Percentiles rank a stretch among this genome's conserved stretches.
Evolutionary conservation across 2,113 vertebrate genomes (phyloP).

Genomic region (Panurus biarmicus): DNA sequence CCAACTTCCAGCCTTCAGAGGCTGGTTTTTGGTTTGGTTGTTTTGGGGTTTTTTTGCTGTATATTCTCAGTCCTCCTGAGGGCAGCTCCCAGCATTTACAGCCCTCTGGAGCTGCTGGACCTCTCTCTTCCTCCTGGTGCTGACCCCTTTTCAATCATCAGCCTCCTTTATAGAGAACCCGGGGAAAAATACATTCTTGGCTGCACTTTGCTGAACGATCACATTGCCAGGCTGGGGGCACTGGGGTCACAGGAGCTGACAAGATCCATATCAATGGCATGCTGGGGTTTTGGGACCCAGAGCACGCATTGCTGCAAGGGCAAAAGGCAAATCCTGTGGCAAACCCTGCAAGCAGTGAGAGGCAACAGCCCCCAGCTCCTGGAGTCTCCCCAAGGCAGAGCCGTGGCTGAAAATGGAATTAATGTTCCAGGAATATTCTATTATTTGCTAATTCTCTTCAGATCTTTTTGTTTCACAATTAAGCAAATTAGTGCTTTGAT

Average conservation of each 20-base stretch:
- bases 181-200: not conserved
- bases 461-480: conserved; percentile 55
- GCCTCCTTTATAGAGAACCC: not conserved
- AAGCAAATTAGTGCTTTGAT: conserved; percentile 53
- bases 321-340: not conserved
- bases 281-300: not conserved
- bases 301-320: not conserved
- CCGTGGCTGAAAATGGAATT: not conserved
- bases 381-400: not conserved
- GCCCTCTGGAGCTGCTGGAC: not conserved
- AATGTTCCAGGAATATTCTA: not conserved
- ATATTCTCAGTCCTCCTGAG: not conserved
- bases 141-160: not conserved
- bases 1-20: not conserved
- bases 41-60: not conserved
- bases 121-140: not conserved
- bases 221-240: not conserved
- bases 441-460: conserved; percentile 52
- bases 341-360: not conserved
- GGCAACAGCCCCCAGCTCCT: accelerated
- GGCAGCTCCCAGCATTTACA: not conserved
- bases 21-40: not conserved
- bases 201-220: not conserved
- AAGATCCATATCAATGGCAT: not conserved
- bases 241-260: not conserved